phyloP scores from a whole-genome alignment of 64 coral and sea anemone genomes.

The Actinia tenebrosa region DNA sequence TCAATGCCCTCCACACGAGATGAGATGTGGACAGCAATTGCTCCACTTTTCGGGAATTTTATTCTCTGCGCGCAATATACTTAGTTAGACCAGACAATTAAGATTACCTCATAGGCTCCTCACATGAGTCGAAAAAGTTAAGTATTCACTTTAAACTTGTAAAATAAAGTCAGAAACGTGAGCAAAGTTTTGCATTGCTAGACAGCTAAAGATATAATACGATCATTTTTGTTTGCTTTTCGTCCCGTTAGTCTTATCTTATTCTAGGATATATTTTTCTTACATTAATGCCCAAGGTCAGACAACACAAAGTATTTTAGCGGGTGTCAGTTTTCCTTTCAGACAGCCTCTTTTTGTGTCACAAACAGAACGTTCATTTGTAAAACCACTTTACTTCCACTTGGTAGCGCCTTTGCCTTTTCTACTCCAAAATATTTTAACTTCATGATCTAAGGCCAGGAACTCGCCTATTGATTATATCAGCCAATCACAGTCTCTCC shows the following conservation, averaged over 20 bases:
- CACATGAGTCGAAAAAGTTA: not conserved
- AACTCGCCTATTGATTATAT: not conserved
- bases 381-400: not conserved
- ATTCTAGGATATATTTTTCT: not conserved
- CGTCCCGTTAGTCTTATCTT: not conserved
- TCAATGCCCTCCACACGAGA: not conserved
- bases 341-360: not conserved
- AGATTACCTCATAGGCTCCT: not conserved
- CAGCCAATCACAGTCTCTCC: not conserved
- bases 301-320: not conserved
- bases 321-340: not conserved
- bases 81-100: no score
- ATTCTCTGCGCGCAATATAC: not conserved
- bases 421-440: not conserved
- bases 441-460: not conserved
- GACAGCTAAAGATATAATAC: slow-evolving; percentile 6
- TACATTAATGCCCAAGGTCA: not conserved
- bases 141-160: not conserved
- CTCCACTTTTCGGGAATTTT: not conserved
- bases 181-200: not conserved
- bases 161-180: not conserved
- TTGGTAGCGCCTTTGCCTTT: not conserved
- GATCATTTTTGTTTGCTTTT: not conserved
- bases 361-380: not conserved
- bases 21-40: not conserved